These are phyloP conservation scores for Natator depressus DNA, from an alignment of 2,113 vertebrate genomes.

Conservation along the genomic window DNA sequence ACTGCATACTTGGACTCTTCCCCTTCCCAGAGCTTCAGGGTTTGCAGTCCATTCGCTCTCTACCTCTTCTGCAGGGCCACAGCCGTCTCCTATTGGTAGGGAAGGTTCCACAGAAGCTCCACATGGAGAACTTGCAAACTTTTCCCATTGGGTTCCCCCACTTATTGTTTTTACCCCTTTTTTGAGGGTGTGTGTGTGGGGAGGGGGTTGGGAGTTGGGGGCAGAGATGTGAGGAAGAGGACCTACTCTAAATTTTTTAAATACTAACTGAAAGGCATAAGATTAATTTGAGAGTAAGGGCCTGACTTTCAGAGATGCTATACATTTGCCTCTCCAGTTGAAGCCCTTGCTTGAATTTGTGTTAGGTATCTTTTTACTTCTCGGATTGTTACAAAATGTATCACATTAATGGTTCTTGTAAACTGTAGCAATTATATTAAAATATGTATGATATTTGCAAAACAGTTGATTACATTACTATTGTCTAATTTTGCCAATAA, in stretches of 20 bases:
- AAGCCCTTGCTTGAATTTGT: neutral
- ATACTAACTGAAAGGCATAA: accelerated
- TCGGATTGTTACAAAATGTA: neutral
- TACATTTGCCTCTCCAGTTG: neutral
- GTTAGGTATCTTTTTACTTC: neutral
- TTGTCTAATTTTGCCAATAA: neutral
- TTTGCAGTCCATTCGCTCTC: neutral
- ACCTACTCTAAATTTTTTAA: neutral
- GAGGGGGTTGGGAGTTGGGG: neutral
- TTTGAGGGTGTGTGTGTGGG: neutral
- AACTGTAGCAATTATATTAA: neutral
- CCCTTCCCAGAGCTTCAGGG: neutral
- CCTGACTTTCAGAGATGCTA: neutral
- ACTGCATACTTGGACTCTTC: neutral
- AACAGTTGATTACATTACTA: neutral
- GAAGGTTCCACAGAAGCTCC: neutral
- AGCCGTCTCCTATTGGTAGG: neutral
- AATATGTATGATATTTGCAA: neutral
- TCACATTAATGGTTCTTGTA: neutral
- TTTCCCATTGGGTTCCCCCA: neutral
- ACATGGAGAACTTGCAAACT: neutral
- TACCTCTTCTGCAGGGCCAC: neutral
- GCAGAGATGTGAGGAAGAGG: accelerated
- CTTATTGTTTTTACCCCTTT: accelerated
- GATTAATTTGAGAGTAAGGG: neutral